phyloP scores from a whole-genome alignment of 1,140 invertebrate genomes.

The Nasonia giraulti region DNA sequence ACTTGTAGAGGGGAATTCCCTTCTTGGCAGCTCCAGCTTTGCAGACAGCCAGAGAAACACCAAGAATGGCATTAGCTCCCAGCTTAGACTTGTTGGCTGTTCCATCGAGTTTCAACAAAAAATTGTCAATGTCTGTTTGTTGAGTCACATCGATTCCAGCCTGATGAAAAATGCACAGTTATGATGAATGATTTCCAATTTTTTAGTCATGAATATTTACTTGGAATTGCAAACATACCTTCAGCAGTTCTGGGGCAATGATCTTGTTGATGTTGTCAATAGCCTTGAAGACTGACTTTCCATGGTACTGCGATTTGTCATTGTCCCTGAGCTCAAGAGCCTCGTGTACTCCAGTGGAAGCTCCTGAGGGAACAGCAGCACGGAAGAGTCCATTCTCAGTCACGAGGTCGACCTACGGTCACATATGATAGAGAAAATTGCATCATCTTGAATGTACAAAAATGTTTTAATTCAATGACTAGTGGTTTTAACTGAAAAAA shows the following conservation, averaged over 20 bases:
- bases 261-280: slow-evolving; percentile 93
- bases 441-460: neutral
- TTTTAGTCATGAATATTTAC: slow-evolving; percentile 10
- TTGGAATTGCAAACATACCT: slow-evolving; percentile 72
- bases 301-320: slow-evolving; percentile 92
- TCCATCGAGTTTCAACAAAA: slow-evolving; percentile 94
- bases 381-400: slow-evolving; percentile 92
- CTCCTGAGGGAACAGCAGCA: slow-evolving; percentile 97
- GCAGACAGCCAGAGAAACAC: slow-evolving; percentile 95
- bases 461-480: neutral
- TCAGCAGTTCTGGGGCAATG: slow-evolving; percentile 90
- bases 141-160: slow-evolving; percentile 88
- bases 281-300: slow-evolving; percentile 96
- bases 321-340: slow-evolving; percentile 96
- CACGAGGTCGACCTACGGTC: slow-evolving; percentile 73
- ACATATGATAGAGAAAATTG: slow-evolving; percentile 57
- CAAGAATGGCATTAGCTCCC: slow-evolving; percentile 98
- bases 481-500: too few relatives aligned
- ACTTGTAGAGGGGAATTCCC: slow-evolving; percentile 88
- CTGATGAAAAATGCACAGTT: slow-evolving; percentile 52
- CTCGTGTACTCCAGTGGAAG: slow-evolving; percentile 98
- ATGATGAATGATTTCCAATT: neutral
- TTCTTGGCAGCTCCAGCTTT: slow-evolving; percentile 98
- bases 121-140: slow-evolving; percentile 94
- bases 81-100: slow-evolving; percentile 97